Evolutionary conservation across 1,140 invertebrate genomes (phyloP).

Genomic region (Papilio glaucus): DNA sequence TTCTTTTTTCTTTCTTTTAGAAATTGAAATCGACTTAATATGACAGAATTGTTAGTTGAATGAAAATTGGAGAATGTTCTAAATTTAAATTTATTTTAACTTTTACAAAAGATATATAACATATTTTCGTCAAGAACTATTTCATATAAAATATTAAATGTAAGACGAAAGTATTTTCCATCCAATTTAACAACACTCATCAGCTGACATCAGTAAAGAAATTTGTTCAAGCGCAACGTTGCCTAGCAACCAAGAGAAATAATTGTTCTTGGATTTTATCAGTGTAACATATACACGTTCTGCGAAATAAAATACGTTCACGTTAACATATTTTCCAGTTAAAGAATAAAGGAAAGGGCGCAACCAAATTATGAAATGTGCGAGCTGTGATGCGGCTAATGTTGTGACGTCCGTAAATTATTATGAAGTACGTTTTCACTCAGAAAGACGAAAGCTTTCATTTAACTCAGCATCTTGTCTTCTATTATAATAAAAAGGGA

Average conservation of each 20-base stretch:
- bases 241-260: background rate
- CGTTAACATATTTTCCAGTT: background rate
- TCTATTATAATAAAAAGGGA: too few relatives aligned
- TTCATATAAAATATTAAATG: background rate
- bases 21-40: too few relatives aligned
- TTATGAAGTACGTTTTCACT: too few relatives aligned
- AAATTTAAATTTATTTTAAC: background rate
- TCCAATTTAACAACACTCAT: conserved; percentile 2
- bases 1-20: too few relatives aligned
- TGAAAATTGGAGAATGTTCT: too few relatives aligned
- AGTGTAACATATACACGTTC: background rate
- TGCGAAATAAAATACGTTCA: background rate
- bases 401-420: too few relatives aligned
- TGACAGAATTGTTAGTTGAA: too few relatives aligned
- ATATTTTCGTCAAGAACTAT: background rate
- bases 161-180: background rate
- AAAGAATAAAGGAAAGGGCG: background rate
- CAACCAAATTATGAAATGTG: background rate
- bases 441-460: too few relatives aligned
- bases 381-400: background rate
- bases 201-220: background rate
- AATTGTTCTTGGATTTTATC: background rate
- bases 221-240: background rate
- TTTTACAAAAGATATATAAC: background rate
- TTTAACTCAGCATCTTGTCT: too few relatives aligned